These are phyloP conservation scores for Anhinga rufa DNA, from an alignment of 2,113 vertebrate species.

Conservation along the genomic window DNA sequence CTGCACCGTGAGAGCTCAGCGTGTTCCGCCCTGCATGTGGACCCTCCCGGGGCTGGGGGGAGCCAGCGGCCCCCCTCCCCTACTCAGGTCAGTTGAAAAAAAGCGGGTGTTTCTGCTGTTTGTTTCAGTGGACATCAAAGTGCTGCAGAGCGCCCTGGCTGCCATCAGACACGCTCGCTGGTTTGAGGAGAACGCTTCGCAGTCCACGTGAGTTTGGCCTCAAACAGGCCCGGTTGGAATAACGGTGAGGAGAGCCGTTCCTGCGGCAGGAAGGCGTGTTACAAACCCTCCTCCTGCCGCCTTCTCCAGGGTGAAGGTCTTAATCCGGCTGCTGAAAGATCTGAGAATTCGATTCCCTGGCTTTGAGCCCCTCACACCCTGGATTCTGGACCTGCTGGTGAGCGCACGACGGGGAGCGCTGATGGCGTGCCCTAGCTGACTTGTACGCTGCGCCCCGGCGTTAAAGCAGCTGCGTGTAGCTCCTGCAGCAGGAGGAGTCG, in stretches of 20 bases:
- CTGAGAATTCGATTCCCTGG: slow-evolving; percentile 88
- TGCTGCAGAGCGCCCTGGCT: slow-evolving; percentile 94
- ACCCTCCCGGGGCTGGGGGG: background rate
- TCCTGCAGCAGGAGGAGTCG: fast-evolving
- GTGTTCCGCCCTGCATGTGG: fast-evolving
- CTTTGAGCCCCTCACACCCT: slow-evolving; percentile 93
- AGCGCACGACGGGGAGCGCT: background rate
- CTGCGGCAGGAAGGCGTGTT: fast-evolving
- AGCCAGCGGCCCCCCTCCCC: background rate
- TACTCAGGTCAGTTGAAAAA: background rate
- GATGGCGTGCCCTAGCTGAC: fast-evolving
- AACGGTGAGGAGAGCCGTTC: too few species aligned
- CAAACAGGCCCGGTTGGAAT: fast-evolving
- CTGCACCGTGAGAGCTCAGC: slow-evolving; percentile 81
- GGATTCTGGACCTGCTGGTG: slow-evolving; percentile 96
- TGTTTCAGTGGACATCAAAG: slow-evolving; percentile 93
- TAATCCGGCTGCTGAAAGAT: slow-evolving; percentile 93
- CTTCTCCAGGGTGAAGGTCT: slow-evolving; percentile 87
- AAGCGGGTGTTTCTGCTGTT: background rate
- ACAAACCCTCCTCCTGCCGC: fast-evolving
- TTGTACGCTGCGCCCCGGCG: fast-evolving
- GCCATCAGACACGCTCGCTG: slow-evolving; percentile 95
- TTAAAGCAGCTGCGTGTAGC: background rate
- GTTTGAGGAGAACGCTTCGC: slow-evolving; percentile 98
- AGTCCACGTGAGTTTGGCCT: slow-evolving; percentile 85